Evolutionary conservation across 2,797 vertebrate genomes (phyloP), one percentile per base, ranked within the genome.

Genomic region (Gymnoscopelus microlampas): DNA sequence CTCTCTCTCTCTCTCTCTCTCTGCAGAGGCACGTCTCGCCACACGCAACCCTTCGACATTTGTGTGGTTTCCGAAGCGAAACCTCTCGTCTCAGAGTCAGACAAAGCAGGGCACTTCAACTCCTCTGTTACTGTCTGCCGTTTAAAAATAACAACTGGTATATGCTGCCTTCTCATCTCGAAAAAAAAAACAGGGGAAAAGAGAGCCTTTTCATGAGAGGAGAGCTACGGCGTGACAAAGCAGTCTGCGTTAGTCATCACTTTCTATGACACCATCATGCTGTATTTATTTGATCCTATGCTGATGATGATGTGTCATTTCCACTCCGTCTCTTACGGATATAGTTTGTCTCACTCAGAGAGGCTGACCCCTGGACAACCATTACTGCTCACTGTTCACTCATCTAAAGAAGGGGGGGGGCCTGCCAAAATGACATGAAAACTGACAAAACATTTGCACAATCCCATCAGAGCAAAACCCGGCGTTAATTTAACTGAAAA

Each of bases 51-150:
- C 79, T 89, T 81, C 2, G 60, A 80, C 83, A 80, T 77, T 67
- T 78, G 7, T 72, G 68, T 79, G 83, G 68, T 77, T 76, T 80
- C 39, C 39, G 74, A 89, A 85, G 84, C 70, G 23, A 73, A 83
- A 19, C 19, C 19, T 72, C 80, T 89, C 76, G 23, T 77, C 66
- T 32, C 71, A 81, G 81, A 77, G 65, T 32, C 71, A 81, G 81
- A 77, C 78, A 74, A 66, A 80, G 76, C 39, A n/a, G 57, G 12
- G 0, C 60, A 75, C 77, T 63, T 70, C 44, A 35, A 71, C 60
- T 71, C 61, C 62, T 81, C 53, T 60, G 65, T 69, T 68, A 49
- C 70, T 67, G 68, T 70, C 71, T 81, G 68, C 71, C 77, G 50
- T 80, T 80, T 72, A 81, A 81, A 86, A 86, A 84, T 71, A 83